Percentiles rank a stretch among this genome's conserved stretches.
Evolutionary conservation across 2,888 invertebrate species (phyloP).

Genomic region (Sericinus montela): DNA sequence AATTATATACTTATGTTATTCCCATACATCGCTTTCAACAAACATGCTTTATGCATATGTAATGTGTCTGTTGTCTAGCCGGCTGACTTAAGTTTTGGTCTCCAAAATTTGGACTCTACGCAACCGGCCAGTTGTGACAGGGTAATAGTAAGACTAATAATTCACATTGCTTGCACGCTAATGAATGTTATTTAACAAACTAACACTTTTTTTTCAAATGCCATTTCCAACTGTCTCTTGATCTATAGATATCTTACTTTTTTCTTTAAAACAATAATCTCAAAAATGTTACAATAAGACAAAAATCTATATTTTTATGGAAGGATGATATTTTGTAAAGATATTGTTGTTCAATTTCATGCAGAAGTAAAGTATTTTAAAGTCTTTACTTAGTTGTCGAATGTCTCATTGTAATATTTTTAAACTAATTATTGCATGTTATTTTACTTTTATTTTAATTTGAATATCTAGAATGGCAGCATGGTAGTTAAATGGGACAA

Average conservation of each 20-base stretch:
- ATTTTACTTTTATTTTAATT: slow-evolving; percentile 59
- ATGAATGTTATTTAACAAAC: slow-evolving; percentile 34
- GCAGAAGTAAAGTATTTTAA: background rate
- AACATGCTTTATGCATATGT: slow-evolving; percentile 4
- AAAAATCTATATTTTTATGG: background rate
- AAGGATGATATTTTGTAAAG: too few species aligned
- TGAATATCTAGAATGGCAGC: slow-evolving; percentile 72
- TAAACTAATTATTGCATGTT: slow-evolving; percentile 45
- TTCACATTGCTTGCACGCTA: slow-evolving; percentile 49
- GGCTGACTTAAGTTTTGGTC: slow-evolving; percentile 66
- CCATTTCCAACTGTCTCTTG: too few species aligned
- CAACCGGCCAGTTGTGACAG: slow-evolving; percentile 64
- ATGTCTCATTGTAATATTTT: slow-evolving; percentile 7
- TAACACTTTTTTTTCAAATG: slow-evolving; percentile 5
- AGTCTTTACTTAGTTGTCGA: background rate
- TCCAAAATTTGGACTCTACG: slow-evolving; percentile 64
- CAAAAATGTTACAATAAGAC: background rate
- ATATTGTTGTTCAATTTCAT: background rate
- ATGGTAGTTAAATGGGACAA: slow-evolving; percentile 78
- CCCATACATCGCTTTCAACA: background rate
- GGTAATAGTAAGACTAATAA: slow-evolving; percentile 63
- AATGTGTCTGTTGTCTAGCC: slow-evolving; percentile 57
- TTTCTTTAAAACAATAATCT: too few species aligned
- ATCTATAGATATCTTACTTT: background rate
- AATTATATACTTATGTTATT: too few species aligned